phyloP scores from a whole-genome alignment of 2,113 vertebrate species.

The Choloepus hoffmanni region DNA sequence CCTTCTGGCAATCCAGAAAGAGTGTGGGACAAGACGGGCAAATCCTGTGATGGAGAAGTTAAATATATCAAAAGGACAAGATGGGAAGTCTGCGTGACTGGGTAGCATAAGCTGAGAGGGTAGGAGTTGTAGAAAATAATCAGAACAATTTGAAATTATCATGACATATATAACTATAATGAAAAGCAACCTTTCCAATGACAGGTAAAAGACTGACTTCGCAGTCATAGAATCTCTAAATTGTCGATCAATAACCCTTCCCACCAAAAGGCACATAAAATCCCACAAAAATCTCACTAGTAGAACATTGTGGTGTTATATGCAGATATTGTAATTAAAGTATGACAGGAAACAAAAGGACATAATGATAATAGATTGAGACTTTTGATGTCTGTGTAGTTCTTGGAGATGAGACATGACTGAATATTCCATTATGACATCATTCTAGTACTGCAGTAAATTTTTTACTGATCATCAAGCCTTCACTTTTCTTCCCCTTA shows the following conservation, averaged over 20 bases:
- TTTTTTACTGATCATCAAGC: background rate
- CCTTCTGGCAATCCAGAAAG: background rate
- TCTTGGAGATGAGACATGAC: background rate
- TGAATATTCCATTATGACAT: background rate
- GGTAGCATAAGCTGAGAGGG: background rate
- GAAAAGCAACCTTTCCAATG: background rate
- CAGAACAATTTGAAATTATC: slow-evolving; percentile 1
- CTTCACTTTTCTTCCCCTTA: background rate
- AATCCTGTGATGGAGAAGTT: background rate
- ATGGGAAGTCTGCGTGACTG: background rate
- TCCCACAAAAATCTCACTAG: background rate
- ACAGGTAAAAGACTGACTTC: background rate
- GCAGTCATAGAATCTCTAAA: background rate
- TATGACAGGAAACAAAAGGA: background rate
- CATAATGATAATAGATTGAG: background rate
- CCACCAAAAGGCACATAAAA: background rate
- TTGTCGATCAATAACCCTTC: slow-evolving; percentile 1
- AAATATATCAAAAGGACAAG: background rate
- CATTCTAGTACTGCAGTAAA: background rate
- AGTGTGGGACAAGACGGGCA: background rate
- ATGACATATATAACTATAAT: background rate
- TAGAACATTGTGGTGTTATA: background rate
- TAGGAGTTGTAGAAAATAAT: background rate
- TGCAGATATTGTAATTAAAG: background rate
- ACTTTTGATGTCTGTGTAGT: background rate